Base-by-base conservation (phyloP, 1,140 invertebrate genomes). In the Drosophila arizonae region DNA sequence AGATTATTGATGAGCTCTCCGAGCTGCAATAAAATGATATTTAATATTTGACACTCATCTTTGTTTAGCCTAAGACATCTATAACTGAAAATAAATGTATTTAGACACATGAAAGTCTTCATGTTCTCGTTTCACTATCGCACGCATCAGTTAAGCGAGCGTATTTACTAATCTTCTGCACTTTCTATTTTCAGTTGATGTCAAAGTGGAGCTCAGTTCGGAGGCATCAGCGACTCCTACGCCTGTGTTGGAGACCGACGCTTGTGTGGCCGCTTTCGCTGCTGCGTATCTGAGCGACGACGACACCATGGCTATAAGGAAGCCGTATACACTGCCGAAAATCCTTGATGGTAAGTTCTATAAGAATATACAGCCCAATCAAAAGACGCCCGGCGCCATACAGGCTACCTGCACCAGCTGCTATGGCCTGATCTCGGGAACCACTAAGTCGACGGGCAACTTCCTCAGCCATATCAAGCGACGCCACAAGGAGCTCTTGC, bases 271-370 rank as follows among this genome's bases (percentile, higher is more conserved):
- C 28, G 17, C 48, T 2, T 28, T 76, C 9, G 26, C 76, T 3
- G 52, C 76, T 10, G 67, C 77, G 17, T 84, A 63, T 13, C 36
- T 80, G 2, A 75, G 74, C 51, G 84, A 89, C 3, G 84, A 89
- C 6, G 84, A 88, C 11, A 78, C 82, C 10, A 75, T 80, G 45
- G 72, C 68, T 15, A 77, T 84, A 33, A 71, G 88, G 3, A 89
- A 79, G 52, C 79, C 89, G 0, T 77, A 65, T 11, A 72, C 86
- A 6, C 58, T 91, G 50, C 90, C 90, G 28, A 91, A 91, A 76
- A 81, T 91, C 17, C 54, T 91, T n/a, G 90, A 91, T 66, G 90
- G 90, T 74, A 91, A 79, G 75, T 91, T 90, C 57, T 91, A 91
- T 67, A 91, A 85, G 63, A 81, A 91, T 65, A 90, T 91, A 26